A percentile compares a stretch with the other conserved stretches of the same genome.
phyloP scores from a whole-genome alignment of 2,888 invertebrate species.

The Aleiodes alternator region DNA sequence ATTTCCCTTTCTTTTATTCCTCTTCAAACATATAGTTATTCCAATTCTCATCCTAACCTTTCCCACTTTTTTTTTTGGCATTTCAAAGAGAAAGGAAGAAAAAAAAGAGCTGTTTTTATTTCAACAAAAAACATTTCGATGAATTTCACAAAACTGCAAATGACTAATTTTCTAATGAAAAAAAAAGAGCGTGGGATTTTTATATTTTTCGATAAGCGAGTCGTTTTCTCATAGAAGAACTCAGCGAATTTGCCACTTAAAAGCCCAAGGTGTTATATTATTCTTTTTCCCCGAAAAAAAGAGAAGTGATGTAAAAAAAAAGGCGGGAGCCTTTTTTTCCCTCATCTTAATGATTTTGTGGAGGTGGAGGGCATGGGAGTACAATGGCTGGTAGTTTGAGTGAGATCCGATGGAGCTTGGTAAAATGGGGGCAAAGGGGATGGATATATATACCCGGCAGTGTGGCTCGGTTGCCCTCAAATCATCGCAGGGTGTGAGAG shows the following conservation, averaged over 20 bases:
- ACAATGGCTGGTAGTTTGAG: slow-evolving; percentile 19
- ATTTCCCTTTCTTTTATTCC: too few relatives aligned
- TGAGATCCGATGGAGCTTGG: slow-evolving; percentile 30
- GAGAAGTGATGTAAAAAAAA: background rate
- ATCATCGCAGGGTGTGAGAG: slow-evolving; percentile 72
- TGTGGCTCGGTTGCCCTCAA: slow-evolving; percentile 71
- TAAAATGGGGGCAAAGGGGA: slow-evolving; percentile 41
- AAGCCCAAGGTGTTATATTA: background rate
- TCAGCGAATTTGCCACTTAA: background rate
- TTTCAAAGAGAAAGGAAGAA: too few relatives aligned
- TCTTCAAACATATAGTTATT: too few relatives aligned
- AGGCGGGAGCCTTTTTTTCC: slow-evolving; percentile 6
- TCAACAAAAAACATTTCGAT: too few relatives aligned
- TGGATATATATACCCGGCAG: slow-evolving; percentile 56
- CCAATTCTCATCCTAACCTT: too few relatives aligned
- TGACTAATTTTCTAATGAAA: too few relatives aligned
- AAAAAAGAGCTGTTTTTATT: too few relatives aligned
- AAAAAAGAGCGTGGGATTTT: too few relatives aligned
- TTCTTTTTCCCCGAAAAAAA: background rate
- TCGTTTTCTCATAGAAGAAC: too few relatives aligned
- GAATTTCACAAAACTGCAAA: too few relatives aligned
- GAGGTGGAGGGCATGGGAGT: background rate
- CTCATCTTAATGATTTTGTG: slow-evolving; percentile 26
- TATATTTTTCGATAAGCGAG: too few relatives aligned
- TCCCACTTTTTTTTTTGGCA: too few relatives aligned